phyloP scores from a whole-genome alignment of 2,888 invertebrate species.

The Hyppa rectilinea region DNA sequence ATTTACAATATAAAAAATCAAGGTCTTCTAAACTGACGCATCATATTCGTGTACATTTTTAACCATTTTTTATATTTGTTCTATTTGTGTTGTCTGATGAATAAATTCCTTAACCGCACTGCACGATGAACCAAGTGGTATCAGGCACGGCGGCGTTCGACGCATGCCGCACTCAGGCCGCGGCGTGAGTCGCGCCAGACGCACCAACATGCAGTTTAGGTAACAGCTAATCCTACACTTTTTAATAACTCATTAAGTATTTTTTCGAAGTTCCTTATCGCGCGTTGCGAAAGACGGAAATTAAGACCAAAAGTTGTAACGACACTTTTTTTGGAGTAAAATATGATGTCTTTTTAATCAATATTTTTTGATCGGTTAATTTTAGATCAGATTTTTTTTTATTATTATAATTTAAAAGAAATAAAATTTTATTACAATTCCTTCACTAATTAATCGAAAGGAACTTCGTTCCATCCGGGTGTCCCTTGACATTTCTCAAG shows the following conservation, averaged over 20 bases:
- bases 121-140: conserved; percentile 97
- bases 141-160: conserved; percentile 93
- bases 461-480: no score
- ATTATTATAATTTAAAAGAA: no score
- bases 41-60: not conserved
- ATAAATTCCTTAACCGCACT: conserved; percentile 86
- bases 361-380: no score
- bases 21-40: not conserved
- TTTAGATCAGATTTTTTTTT: no score
- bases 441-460: no score
- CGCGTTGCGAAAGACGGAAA: no score
- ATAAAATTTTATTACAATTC: no score
- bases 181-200: conserved; percentile 95
- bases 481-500: no score
- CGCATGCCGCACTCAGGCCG: conserved; percentile 95
- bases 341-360: no score
- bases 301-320: no score
- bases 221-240: conserved; percentile 72
- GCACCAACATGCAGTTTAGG: conserved; percentile 98
- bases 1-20: not conserved
- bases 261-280: no score
- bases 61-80: not conserved
- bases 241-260: not conserved
- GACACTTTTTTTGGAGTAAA: no score
- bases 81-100: not conserved